Evolutionary conservation across 2,888 invertebrate species (phyloP).

Genomic region (Metacarcinus magister): DNA sequence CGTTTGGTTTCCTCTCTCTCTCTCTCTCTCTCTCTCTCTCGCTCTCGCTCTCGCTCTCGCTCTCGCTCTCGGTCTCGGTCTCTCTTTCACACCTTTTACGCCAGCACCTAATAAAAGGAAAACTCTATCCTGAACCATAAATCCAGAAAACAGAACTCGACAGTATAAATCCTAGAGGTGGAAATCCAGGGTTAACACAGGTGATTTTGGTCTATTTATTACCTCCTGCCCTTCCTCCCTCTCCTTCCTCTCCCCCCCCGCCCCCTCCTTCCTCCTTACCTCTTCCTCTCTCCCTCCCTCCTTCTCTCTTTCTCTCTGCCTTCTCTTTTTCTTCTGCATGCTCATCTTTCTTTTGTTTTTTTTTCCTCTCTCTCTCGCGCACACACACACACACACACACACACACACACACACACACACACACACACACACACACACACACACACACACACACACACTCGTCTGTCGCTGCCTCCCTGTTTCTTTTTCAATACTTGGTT

Average conservation of each 20-base stretch:
- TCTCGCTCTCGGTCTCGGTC: background rate
- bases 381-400: no score
- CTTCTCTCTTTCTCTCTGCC: background rate
- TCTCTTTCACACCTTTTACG: background rate
- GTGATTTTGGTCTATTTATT: background rate
- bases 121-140: background rate
- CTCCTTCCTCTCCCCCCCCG: background rate
- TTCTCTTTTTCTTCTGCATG: background rate
- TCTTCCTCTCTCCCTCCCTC: background rate
- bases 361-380: background rate
- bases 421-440: no score
- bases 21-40: conserved; percentile 22
- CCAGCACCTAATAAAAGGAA: background rate
- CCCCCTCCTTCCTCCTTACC: background rate
- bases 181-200: background rate
- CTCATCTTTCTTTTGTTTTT: background rate
- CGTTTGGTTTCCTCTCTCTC: background rate
- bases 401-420: no score
- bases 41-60: background rate
- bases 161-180: background rate
- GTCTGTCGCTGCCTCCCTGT: no score
- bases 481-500: no score
- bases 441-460: no score
- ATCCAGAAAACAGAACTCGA: background rate
- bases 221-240: background rate